Percentiles rank a stretch among this genome's conserved stretches.
phyloP scores from a whole-genome alignment of 2,888 invertebrate species.

The Chloroclystis v-ata region DNA sequence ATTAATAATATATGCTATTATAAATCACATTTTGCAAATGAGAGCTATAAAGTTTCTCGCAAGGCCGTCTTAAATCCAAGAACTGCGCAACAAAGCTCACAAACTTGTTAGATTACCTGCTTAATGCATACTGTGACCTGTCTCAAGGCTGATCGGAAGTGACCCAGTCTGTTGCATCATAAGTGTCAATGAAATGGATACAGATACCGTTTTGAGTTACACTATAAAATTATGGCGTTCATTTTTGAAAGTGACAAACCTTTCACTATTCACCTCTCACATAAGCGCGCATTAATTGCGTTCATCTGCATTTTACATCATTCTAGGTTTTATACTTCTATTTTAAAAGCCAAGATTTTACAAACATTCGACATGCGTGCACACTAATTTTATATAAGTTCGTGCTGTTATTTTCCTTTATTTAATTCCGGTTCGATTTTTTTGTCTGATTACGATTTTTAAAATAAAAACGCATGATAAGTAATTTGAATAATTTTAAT shows the following conservation, averaged over 20 bases:
- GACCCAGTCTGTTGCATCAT: constrained; percentile 6
- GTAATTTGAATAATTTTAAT: no score
- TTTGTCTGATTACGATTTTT: no score
- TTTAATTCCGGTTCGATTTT: no score
- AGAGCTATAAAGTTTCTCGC: constrained; percentile 1
- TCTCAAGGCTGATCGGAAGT: constrained; percentile 15
- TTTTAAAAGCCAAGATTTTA: not conserved
- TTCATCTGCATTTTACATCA: not conserved
- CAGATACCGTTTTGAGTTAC: not conserved
- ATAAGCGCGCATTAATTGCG: not conserved
- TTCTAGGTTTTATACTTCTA: not conserved
- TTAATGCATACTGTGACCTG: constrained; percentile 11
- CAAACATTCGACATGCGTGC: no score
- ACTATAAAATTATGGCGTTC: constrained; percentile 1
- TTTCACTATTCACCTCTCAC: not conserved
- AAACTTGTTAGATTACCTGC: constrained; percentile 6
- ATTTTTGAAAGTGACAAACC: constrained; percentile 4
- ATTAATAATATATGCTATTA: no score
- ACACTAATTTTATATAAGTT: no score
- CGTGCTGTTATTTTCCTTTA: no score
- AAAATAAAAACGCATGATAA: no score
- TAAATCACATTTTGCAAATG: not conserved
- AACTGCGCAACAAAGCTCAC: not conserved
- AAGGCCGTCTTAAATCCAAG: constrained; percentile 7
- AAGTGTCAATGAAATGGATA: not conserved